These are phyloP conservation scores for Cyprinodon brontotheroides DNA, from an alignment of 2,113 vertebrate genomes.

Conservation along the genomic window DNA sequence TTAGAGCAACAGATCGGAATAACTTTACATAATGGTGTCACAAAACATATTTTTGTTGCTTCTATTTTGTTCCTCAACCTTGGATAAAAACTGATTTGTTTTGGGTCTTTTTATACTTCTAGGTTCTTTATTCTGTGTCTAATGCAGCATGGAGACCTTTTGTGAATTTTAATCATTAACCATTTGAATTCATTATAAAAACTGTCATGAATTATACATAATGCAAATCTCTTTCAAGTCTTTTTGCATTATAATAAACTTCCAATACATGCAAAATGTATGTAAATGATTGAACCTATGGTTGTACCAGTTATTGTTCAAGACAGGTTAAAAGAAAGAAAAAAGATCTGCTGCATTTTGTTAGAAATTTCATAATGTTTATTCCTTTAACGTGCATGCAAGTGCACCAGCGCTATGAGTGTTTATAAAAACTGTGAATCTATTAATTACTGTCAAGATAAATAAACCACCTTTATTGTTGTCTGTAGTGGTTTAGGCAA, in stretches of 20 bases:
- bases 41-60: neutral
- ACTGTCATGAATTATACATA: constrained; percentile 42
- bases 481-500: neutral
- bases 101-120: neutral
- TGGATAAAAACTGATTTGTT: neutral
- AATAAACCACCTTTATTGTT: neutral
- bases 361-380: neutral
- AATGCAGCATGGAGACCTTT: constrained; percentile 5
- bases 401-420: too few species aligned
- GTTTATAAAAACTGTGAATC: neutral
- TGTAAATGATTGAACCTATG: constrained; percentile 26
- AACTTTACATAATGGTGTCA: too few species aligned
- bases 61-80: neutral
- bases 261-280: constrained; percentile 36
- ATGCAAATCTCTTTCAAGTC: constrained; percentile 24
- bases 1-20: too few species aligned
- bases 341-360: neutral
- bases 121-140: neutral
- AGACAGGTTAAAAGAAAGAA: constrained; percentile 11
- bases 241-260: constrained; percentile 27
- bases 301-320: constrained; percentile 15
- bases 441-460: neutral
- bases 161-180: constrained; percentile 7
- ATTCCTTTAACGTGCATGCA: too few species aligned
- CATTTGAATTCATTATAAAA: constrained; percentile 9